Conservation (phyloP, 1,140 invertebrate genomes). For the Lethrus apterus region DNA sequence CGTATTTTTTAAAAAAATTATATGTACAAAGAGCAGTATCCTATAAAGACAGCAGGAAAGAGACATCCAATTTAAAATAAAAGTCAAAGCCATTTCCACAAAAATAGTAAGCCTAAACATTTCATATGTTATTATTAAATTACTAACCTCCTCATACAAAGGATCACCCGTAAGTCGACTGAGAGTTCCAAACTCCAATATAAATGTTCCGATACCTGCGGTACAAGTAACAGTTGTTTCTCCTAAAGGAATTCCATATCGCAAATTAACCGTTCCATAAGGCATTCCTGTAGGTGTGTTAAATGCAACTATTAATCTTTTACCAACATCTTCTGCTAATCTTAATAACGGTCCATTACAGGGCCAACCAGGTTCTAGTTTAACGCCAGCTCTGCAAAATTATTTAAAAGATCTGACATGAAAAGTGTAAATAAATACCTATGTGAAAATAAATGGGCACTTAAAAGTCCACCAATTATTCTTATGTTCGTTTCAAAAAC, state of each 20-base stretch:
- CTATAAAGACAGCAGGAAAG: too few relatives aligned
- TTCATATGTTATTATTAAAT: too few relatives aligned
- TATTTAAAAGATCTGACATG: background rate
- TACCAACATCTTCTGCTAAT: conserved; percentile 89
- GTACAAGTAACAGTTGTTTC: conserved; percentile 97
- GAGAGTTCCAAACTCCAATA: conserved; percentile 94
- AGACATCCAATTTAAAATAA: too few relatives aligned
- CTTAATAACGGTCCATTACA: conserved; percentile 90
- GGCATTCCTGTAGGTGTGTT: conserved; percentile 94
- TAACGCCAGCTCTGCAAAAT: conserved; percentile 63
- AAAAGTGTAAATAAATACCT: conserved; percentile 43
- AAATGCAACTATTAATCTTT: conserved; percentile 82
- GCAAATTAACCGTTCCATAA: conserved; percentile 93
- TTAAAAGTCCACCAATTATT: conserved; percentile 92
- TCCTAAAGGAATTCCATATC: conserved; percentile 84
- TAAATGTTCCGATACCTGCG: conserved; percentile 94
- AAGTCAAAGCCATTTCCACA: too few relatives aligned
- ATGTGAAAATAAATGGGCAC: conserved; percentile 88
- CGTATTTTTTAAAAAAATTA: too few relatives aligned
- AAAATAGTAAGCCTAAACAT: too few relatives aligned
- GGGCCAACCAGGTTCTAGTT: conserved; percentile 90
- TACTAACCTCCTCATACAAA: conserved; percentile 80
- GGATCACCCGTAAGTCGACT: conserved; percentile 92
- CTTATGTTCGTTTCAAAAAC: conserved; percentile 99
- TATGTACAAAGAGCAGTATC: too few relatives aligned